Evolutionary conservation across 2,113 vertebrate species (phyloP), one percentile per base, ranked within the genome.

Genomic region (Mionectes macconnelli): DNA sequence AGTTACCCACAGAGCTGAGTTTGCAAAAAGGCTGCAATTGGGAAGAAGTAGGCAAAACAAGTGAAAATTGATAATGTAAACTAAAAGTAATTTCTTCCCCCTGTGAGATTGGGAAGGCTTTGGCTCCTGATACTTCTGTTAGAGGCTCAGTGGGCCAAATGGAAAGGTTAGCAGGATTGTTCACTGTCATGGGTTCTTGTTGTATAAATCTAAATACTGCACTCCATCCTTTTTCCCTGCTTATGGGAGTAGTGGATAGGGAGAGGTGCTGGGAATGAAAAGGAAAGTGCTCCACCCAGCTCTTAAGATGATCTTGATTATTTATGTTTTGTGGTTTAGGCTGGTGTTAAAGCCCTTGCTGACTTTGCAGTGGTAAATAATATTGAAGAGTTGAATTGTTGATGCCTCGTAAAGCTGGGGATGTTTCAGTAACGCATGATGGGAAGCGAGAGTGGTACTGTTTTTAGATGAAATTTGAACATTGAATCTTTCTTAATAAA

Each of bases 331-430:
- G 90, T 89, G 84, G 55, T 68, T 56, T 82, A 76, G 84, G 50
- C 35, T 56, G 77, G 74, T 94, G 78, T 90, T 77, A 72, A 37
- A 64, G 84, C 39, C 47, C 24, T 77, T 97, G 80, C 90, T 96
- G 90, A 96, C 74, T 94, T 56, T 78, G 56, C 77, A 88, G 85
- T 80, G 60, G 81, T 94, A 96, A 97, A 96, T 97, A 96, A 95
- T 89, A 52, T 35, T 56, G 10, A 93, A 0, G 49, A 94, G 91
- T 47, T 73, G 88, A 83, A 72, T 84, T 60, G 80, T 91, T 24
- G 1, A 62, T 89, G 83, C 53, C 89, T 87, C 9, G 2, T 35
- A 56, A 83, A 90, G 63, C 59, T 53, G 9, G 59, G 75, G 66
- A 52, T 89, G 75, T 83, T 69, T 94, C 86, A 50, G 64, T 75